phyloP scores from a whole-genome alignment of 2,797 vertebrate species.

The Paguma larvata region DNA sequence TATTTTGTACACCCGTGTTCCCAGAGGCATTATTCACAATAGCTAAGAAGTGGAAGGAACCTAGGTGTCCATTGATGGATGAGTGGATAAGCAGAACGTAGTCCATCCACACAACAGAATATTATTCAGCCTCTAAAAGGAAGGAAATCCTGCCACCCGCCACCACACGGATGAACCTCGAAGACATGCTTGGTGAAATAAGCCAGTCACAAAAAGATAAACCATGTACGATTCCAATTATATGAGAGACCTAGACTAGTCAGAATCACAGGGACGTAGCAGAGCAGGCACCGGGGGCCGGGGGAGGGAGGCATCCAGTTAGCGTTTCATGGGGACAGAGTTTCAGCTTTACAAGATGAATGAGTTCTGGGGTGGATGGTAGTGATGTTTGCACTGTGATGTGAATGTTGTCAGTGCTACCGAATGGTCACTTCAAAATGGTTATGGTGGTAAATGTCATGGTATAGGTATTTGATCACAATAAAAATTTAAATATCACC shows the following conservation, averaged over 20 bases:
- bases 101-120: background rate
- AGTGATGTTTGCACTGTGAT: background rate
- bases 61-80: background rate
- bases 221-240: background rate
- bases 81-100: no score
- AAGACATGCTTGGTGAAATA: no score
- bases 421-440: background rate
- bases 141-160: background rate
- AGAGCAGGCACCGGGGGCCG: background rate
- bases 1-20: no score
- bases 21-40: background rate
- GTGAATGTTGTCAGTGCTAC: background rate
- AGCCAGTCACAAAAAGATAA: background rate
- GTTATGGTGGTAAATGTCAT: background rate
- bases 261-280: background rate
- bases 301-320: rapidly evolving
- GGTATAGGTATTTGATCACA: background rate
- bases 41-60: background rate
- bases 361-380: no score
- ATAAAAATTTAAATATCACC: background rate
- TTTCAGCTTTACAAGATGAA: background rate
- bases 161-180: background rate
- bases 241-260: no score
- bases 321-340: background rate
- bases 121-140: no score